These are phyloP conservation scores for Poicephalus gulielmi DNA, from an alignment of 2,113 vertebrate genomes.

Conservation along the genomic window DNA sequence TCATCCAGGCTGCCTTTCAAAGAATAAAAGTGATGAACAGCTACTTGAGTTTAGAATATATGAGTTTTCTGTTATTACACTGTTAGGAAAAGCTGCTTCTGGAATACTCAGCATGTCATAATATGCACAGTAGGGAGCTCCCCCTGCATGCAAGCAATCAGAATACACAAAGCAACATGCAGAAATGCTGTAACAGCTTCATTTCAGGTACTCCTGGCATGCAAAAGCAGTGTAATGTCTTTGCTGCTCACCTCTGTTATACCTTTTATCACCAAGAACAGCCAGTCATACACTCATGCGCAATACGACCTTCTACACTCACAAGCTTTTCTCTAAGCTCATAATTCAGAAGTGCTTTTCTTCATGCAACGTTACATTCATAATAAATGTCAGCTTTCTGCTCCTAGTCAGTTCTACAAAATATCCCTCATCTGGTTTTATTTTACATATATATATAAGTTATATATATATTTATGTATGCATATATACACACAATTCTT, in stretches of 20 bases:
- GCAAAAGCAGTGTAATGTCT: background rate
- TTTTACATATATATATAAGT: background rate
- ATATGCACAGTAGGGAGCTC: background rate
- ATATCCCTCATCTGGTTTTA: background rate
- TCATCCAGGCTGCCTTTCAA: background rate
- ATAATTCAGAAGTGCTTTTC: background rate
- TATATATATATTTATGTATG: background rate
- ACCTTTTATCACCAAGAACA: background rate
- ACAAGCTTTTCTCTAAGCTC: background rate
- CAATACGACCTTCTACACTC: background rate
- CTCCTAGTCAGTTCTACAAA: background rate
- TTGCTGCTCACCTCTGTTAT: background rate
- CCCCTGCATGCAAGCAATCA: background rate
- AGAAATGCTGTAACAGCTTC: background rate
- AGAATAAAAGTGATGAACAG: background rate
- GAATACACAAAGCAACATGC: background rate
- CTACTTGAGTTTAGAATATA: background rate
- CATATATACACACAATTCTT: background rate
- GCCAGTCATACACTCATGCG: background rate
- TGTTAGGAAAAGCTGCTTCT: background rate
- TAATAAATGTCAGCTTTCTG: background rate
- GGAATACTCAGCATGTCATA: background rate
- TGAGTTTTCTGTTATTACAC: background rate
- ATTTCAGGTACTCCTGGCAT: background rate
- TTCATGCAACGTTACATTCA: background rate